Evolutionary conservation across 2,797 vertebrate genomes (phyloP), one percentile per base, ranked within the genome.

Genomic region (Nasua narica): DNA sequence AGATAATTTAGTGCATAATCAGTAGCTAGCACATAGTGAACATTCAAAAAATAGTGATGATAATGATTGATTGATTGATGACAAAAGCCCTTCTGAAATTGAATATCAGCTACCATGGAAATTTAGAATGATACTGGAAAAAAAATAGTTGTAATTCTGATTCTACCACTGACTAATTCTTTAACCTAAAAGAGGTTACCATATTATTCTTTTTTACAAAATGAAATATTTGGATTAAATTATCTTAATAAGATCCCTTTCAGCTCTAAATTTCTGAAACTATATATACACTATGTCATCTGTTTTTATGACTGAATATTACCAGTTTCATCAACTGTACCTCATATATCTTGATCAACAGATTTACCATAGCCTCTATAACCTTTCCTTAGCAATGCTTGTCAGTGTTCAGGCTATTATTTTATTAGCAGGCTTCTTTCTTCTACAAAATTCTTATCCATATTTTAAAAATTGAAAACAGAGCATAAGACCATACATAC

Each of bases 381-480:
- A 77, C 7, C 11, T 90, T 50, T 93, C 27, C 50, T 94, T 32
- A 78, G 65, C 52, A 90, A n/a, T 85, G 46, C 32, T 82, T 70
- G 29, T 67, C 23, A 78, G 25, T 18, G 37, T 15, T 48, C 3
- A 62, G n/a, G 56, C 19, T 88, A 54, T 7, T 79, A 67, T 50
- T 92, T 56, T 54, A 85, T 77, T 78, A 81, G 70, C n/a, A 90
- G 15, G 1, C 8, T n/a, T 90, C 11, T 52, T 77, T 91, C 67
- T 95, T 91, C 37, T 81, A 78, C 94, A 29, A 69, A 95, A 91
- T 69, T 85, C 60, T 95, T 83, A 54, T 16, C 14, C 32, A 69
- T 79, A 76, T 82, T 94, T 81, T 32, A 70, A 78, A 95, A 60
- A 82, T 32, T 37, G 19, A 86, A 95, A 91, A 27, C 29, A 69